Evolutionary conservation across 2,113 vertebrate species (phyloP), one percentile per base, ranked within the genome.

Genomic region (Ciconia maguari): DNA sequence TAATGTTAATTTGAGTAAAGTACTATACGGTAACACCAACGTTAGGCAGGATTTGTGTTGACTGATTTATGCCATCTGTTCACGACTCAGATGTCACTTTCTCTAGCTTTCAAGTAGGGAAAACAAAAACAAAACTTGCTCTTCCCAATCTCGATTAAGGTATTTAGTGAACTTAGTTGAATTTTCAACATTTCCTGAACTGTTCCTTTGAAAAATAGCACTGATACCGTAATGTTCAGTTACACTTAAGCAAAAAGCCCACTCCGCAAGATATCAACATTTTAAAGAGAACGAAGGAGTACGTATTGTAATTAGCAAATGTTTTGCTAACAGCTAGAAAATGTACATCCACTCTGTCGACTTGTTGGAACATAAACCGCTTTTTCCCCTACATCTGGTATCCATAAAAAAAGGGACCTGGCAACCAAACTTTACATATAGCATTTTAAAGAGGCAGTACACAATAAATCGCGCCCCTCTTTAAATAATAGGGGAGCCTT

Each of bases 21-120:
- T 84, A 94, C 93, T 69, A 71, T n/a, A 89, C 3, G 22, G 69
- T 69, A 87, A 90, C 86, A 93, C 52, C 41, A 42, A 57, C 5
- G 1, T 60, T 49, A 75, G 61, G 83, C 91, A 93, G 83, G 83
- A 89, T 91, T 96, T 94, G 44, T 82, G 89, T 72, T 79, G 86
- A 92, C 80, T 94, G 95, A 94, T 85, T 93, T 85, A 87, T 77
- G 89, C 95, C 95, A 92, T 94, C 91, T 96, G 97, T 89, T 97
- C 81, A 4, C 25, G 0, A 95, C 74, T 91, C 32, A 19, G 74
- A 89, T 93, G 41, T 87, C 92, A 76, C 57, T 87, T 91, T 90
- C 93, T 94, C 74, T 57, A 65, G 66, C 62, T 93, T 96, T 87
- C 34, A 94, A 46, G 83, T 0, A 52, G 17, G 58, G 74, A 82